Conservation (phyloP, 2,888 invertebrate species). For the Cataglyphis rosenhaueri region DNA sequence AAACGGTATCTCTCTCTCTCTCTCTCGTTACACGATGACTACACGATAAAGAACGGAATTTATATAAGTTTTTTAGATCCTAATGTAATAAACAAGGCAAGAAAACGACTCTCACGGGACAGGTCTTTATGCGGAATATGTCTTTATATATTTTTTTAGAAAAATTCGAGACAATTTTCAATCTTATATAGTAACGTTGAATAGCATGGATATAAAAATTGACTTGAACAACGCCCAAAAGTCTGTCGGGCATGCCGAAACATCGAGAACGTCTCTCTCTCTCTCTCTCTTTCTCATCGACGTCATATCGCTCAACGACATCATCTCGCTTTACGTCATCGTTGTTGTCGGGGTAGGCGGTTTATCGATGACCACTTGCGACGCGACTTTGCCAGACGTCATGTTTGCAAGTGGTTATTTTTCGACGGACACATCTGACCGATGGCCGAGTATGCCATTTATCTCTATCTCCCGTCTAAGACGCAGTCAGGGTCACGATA, state of each 20-base stretch:
- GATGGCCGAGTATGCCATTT: conserved; percentile 46
- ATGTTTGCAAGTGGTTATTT: conserved; percentile 73
- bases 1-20: background rate
- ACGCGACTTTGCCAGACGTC: conserved; percentile 37
- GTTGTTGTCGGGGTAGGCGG: conserved; percentile 48
- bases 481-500: background rate
- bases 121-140: too few relatives aligned
- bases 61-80: background rate
- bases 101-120: background rate
- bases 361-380: conserved; percentile 70
- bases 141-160: background rate
- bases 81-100: background rate
- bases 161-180: background rate
- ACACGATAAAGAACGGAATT: background rate
- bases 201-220: background rate
- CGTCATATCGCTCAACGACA: conserved; percentile 57
- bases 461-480: conserved; percentile 27
- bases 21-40: too few relatives aligned
- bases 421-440: conserved; percentile 69
- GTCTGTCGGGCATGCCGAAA: background rate
- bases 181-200: background rate
- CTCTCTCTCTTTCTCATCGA: background rate
- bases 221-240: conserved; percentile 37
- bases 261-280: background rate
- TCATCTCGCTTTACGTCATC: conserved; percentile 67